Conservation (phyloP, 2,797 vertebrate species). For the Notamacropus eugenii region DNA sequence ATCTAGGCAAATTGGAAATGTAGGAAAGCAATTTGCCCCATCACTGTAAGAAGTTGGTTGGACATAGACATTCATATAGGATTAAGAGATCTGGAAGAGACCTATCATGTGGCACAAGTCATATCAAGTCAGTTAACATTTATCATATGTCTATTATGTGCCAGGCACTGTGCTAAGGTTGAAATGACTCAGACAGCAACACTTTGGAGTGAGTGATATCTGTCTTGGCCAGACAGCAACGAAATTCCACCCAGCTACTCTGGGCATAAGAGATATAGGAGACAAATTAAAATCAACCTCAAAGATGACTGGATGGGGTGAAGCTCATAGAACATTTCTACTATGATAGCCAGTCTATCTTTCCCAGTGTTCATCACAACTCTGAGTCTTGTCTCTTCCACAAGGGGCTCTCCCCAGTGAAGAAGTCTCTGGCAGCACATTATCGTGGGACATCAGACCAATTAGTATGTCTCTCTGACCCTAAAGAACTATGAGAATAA, state of each 20-base stretch:
- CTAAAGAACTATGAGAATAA: neutral
- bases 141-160: too few relatives aligned
- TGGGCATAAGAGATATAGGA: neutral
- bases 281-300: neutral
- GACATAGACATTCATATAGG: neutral
- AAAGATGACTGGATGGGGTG: neutral
- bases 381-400: neutral
- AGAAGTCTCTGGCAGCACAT: neutral
- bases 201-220: neutral
- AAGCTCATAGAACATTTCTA: neutral
- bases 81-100: too few relatives aligned
- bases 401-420: neutral
- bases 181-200: neutral
- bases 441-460: neutral
- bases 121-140: too few relatives aligned
- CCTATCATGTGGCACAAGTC: too few relatives aligned
- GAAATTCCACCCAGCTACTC: neutral
- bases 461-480: neutral
- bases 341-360: neutral
- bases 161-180: too few relatives aligned
- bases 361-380: neutral
- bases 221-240: neutral
- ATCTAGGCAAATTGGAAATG: too few relatives aligned
- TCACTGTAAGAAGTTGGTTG: neutral
- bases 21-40: too few relatives aligned